Base-by-base conservation (phyloP, 2,888 invertebrate genomes). In the Euclidia mi region DNA sequence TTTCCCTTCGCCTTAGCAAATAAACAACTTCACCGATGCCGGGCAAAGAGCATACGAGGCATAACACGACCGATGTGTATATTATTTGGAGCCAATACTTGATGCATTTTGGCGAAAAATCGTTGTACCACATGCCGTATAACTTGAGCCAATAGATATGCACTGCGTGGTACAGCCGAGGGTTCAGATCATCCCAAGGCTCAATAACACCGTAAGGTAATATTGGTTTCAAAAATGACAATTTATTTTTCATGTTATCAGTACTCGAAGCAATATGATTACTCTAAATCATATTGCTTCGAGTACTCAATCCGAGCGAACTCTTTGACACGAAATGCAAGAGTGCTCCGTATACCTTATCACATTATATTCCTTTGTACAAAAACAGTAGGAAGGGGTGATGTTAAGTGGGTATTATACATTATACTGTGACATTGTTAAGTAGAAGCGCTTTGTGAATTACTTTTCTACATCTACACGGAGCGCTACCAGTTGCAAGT, bases 21-120 rank as follows among this genome's bases (percentile, higher is more conserved):
- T 96, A 96, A 87, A 96, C 95, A 84, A 96, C 93, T 85, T 95
- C 96, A 15, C 96, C 96, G 40, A 95, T 94, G 63, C 95, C 94
- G 49, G 94, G 94, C 65, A 94, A 76, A 76, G 94, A 87, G 79
- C 93, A 94, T 42, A 94, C 93, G n/a, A 94, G 84, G 84, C 87
- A 94, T 71, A 94, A 78, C 50, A 94, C 89, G 34, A 81, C 44
- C 17, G 85, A 42, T 2, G 90, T 87, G 64, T 94, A 95, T 17
- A 84, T 48, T 65, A 89, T 74, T 58, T 88, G 87, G 10, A 89
- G 48, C 94, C 94, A 95, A 70, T 86, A 95, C 28, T 75, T 64
- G 31, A 86, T 41, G 46, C 71, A 81, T 38, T 75, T 83, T 15
- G 85, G 83, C 3, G 88, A 79, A 62, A 77, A 82, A 59, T 81